These are phyloP conservation scores for Rhogogaster chlorosoma DNA, from an alignment of 2,888 invertebrate species.

Conservation along the genomic window DNA sequence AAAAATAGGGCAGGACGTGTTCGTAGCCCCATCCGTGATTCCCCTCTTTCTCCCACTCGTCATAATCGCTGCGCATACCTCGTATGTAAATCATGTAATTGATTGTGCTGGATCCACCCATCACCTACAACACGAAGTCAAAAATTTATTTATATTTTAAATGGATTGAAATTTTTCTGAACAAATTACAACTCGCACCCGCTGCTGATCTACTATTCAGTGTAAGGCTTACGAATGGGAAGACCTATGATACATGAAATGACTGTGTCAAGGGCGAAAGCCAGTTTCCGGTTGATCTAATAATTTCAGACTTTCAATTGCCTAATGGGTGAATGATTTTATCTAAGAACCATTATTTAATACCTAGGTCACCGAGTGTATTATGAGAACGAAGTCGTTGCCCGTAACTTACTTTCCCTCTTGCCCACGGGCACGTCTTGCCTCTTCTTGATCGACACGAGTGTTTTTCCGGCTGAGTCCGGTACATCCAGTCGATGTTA, in stretches of 20 bases:
- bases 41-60: slow-evolving; percentile 80
- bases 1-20: slow-evolving; percentile 78
- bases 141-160: neutral
- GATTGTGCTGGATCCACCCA: slow-evolving; percentile 82
- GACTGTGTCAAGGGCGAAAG: neutral
- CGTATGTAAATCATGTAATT: slow-evolving; percentile 83
- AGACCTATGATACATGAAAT: neutral
- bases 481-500: slow-evolving; percentile 85
- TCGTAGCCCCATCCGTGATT: slow-evolving; percentile 81
- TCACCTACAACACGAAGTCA: slow-evolving; percentile 66
- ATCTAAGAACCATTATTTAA: neutral
- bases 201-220: neutral
- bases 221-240: neutral
- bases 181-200: neutral
- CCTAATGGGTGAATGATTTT: neutral
- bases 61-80: slow-evolving; percentile 80
- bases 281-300: neutral
- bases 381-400: neutral
- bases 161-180: neutral
- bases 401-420: slow-evolving; percentile 80
- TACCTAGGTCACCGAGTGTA: slow-evolving; percentile 46
- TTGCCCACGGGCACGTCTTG: slow-evolving; percentile 82
- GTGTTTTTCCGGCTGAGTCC: slow-evolving; percentile 83
- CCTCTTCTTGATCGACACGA: slow-evolving; percentile 82
- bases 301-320: neutral